phyloP scores from a whole-genome alignment of 2,113 vertebrate genomes.

The Seriola dumerili region DNA sequence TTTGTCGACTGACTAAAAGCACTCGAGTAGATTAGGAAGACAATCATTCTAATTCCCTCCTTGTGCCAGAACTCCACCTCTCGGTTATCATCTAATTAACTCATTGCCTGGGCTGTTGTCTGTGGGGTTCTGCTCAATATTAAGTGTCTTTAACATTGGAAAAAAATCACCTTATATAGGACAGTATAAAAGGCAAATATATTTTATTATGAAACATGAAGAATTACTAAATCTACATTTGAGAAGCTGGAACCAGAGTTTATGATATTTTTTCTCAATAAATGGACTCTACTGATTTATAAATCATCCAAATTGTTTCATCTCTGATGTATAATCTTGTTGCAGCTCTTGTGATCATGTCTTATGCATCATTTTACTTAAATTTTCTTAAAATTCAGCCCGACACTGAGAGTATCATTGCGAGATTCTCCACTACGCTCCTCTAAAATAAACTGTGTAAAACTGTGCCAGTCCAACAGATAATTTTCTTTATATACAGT shows the following conservation, averaged over 20 bases:
- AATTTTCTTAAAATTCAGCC: too few species aligned
- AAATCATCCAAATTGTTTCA: neutral
- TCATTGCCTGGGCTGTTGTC: neutral
- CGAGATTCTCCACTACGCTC: too few species aligned
- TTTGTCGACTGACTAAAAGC: too few species aligned
- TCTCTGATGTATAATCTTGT: neutral
- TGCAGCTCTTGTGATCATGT: neutral
- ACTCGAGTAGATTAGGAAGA: neutral
- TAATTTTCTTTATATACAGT: too few species aligned
- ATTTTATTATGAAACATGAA: neutral
- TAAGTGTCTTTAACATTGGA: neutral
- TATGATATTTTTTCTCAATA: neutral
- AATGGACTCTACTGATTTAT: neutral
- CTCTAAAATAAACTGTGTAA: too few species aligned
- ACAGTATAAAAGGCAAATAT: neutral
- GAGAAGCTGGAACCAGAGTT: too few species aligned
- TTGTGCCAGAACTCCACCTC: neutral
- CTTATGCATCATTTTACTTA: too few species aligned
- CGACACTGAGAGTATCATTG: too few species aligned
- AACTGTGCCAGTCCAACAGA: too few species aligned
- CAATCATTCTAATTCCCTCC: constrained; percentile 5
- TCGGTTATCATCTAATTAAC: constrained; percentile 11
- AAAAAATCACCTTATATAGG: neutral
- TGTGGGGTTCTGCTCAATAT: neutral
- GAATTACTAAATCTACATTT: neutral